Conservation (phyloP, 2,888 invertebrate species). For the Scaeva pyrastri region DNA sequence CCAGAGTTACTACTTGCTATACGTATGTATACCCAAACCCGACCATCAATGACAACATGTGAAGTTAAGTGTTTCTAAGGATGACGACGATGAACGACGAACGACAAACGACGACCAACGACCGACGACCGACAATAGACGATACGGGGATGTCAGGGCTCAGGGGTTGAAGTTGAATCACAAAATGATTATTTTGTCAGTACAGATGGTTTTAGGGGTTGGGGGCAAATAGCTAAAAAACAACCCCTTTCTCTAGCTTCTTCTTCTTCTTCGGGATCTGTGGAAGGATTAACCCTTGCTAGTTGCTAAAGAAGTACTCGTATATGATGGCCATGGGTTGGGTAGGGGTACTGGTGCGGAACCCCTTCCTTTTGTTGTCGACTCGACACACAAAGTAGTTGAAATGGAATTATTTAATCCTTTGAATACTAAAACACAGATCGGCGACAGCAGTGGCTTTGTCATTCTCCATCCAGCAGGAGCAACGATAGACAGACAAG, state of each 20-base stretch:
- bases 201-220: conserved; percentile 62
- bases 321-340: no score
- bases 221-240: conserved; percentile 33
- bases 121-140: not conserved
- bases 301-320: conserved; percentile 17
- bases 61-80: conserved; percentile 72
- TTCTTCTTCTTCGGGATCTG: not conserved
- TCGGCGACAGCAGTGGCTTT: conserved; percentile 55
- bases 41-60: conserved; percentile 69
- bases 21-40: not conserved
- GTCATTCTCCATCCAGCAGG: conserved; percentile 19
- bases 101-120: not conserved
- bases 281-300: conserved; percentile 66
- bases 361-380: conserved; percentile 46
- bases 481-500: not conserved
- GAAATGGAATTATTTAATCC: conserved; percentile 75
- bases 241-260: conserved; percentile 51
- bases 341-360: conserved; percentile 6
- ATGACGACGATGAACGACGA: not conserved
- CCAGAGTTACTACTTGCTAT: not conserved
- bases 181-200: conserved; percentile 76
- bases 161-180: conserved; percentile 70
- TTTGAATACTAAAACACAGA: conserved; percentile 70
- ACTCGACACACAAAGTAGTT: conserved; percentile 67
- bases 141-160: conserved; percentile 42